Percentiles rank a stretch among this genome's conserved stretches.
These are phyloP conservation scores for Merops nubicus DNA, from an alignment of 2,113 vertebrate species.

Conservation along the genomic window DNA sequence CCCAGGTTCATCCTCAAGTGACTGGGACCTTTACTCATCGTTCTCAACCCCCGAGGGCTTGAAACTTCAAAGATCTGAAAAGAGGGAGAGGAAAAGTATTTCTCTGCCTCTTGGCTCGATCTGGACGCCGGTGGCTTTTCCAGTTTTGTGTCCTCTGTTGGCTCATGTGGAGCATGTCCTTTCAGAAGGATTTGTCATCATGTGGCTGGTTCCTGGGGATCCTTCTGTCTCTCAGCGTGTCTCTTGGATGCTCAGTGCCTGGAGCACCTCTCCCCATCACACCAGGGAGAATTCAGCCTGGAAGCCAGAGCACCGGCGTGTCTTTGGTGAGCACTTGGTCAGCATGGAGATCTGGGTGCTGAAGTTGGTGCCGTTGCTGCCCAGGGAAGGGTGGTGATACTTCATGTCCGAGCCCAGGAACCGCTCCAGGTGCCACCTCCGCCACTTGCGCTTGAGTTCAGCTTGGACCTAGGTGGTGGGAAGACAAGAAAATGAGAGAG, in stretches of 20 bases:
- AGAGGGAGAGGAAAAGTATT: not conserved
- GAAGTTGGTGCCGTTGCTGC: slow-evolving; percentile 91
- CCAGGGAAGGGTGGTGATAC: slow-evolving; percentile 88
- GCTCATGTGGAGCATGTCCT: not conserved
- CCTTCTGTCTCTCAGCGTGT: not conserved
- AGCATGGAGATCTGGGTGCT: slow-evolving; percentile 96
- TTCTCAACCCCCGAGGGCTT: not conserved
- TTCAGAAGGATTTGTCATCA: not conserved
- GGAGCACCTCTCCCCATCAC: slow-evolving; percentile 50
- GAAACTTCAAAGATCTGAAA: not conserved
- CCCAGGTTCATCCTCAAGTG: not conserved
- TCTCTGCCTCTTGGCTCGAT: not conserved
- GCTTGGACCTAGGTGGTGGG: slow-evolving; percentile 85
- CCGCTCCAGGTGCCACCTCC: slow-evolving; percentile 90
- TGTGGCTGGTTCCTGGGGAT: not conserved
- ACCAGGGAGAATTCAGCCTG: slow-evolving; percentile 87
- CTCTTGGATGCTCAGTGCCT: not conserved
- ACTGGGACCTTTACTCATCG: not conserved
- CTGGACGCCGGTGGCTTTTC: not conserved
- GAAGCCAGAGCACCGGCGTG: slow-evolving; percentile 81
- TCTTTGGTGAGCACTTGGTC: slow-evolving; percentile 88
- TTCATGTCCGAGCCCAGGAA: slow-evolving; percentile 85
- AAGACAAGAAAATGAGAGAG: not conserved
- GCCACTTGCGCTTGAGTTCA: slow-evolving; percentile 94
- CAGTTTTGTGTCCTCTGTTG: slow-evolving; percentile 22